Base-by-base conservation (phyloP, 1,140 invertebrate genomes). In the Brachionus paranguensis region DNA sequence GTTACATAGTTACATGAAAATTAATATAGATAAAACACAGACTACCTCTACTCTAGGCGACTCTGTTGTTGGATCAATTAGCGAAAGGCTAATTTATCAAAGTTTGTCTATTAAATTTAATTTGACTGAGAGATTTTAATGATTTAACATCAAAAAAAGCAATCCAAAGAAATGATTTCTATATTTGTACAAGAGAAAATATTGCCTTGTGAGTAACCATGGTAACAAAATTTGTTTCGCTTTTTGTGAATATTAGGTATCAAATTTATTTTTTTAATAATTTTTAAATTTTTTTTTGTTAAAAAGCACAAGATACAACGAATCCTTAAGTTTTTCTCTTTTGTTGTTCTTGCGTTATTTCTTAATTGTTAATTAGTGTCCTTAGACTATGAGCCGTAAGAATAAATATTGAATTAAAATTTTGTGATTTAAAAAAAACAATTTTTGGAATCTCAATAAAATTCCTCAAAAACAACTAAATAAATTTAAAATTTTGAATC, bases 141-240 rank as follows among this genome's bases (percentile, higher is more conserved):
- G 29, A 72, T 72, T 72, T 72, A 72, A 72, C 68, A 72, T 72
- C 7, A 41, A 72, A 72, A n/a, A 70, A 41, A 43, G 17, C 17
- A 41, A 20, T 43, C 33, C n/a, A 43, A 72, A 43, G 41, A 72
- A 41, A 72, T 72, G 41, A 43, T 43, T 72, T 72, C 41, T 72
- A 43, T 43, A 43, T 72, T 43, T 68, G 65, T 14, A 37, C 12
- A 68, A 68, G 33, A 68, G 41, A 43, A 41, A 72, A 72, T 72
- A 72, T 17, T 72, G 68, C 37, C 68, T 45, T 41, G 68, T 43
- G 17, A 43, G 68, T 72, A 45, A 41, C 68, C n/a, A 72, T 72
- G 7, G 68, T 20, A 72, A 72, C 41, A 12, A 43, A 20, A 72
- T 72, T 72, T 72, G 37, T 72, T 72, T 41, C 41, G 33, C 33